Base-by-base conservation (phyloP, 1,140 invertebrate species). In the Aricia agestis region DNA sequence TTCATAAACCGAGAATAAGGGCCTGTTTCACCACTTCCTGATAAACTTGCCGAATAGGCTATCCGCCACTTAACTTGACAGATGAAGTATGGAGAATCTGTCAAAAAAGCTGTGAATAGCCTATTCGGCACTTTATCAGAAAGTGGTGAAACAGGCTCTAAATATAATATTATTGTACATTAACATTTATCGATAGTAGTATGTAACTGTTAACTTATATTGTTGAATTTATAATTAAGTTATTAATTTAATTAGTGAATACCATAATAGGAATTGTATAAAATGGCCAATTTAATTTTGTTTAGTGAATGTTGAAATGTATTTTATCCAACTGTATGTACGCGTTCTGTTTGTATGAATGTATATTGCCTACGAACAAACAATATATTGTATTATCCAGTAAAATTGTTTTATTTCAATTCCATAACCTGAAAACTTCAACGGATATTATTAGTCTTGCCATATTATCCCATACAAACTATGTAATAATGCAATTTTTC, bases 121-220 rank as follows among this genome's bases (percentile, higher is more conserved):
- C n/a, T n/a, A n/a, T n/a, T n/a, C n/a, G n/a, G n/a, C n/a, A n/a
- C n/a, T n/a, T n/a, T n/a, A n/a, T n/a, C n/a, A n/a, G n/a, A n/a
- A n/a, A n/a, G n/a, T n/a, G n/a, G n/a, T n/a, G n/a, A n/a, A 6
- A 6, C 32, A 32, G 32, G 2, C 32, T 32, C 11, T 45, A 52
- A 52, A 9, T 52, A 52, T 59, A 18, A 17, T 57, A 57, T 10
- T 59, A 59, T 59, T 59, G 58, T 59, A 59, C 4, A 59, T 59
- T 59, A 71, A 19, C 66, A 31, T 25, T 61, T 61, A 63, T 61
- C 58, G 18, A 75, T 79, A 79, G 63, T 59, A 76, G 66, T 68
- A 69, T 75, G 68, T 80, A 77, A 82, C 76, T 82, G 79, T 82
- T 81, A 82, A 75, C 77, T 76, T 78, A 77, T 74, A 80, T 80